Base-by-base conservation (phyloP, 2,888 invertebrate genomes). In the Leucozona laternaria region DNA sequence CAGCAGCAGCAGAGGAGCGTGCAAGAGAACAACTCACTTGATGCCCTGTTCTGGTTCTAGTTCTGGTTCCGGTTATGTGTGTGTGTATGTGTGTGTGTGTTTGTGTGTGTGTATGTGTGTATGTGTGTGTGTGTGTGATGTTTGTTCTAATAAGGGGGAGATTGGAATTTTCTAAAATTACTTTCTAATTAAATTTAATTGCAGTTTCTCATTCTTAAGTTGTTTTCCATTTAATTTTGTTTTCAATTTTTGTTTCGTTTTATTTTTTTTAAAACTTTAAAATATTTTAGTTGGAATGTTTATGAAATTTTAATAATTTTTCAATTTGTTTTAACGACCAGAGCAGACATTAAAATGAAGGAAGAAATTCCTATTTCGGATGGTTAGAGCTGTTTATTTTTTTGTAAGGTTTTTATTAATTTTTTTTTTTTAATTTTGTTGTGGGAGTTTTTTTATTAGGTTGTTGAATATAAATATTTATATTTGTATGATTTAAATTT, bases 101-200 rank as follows among this genome's bases (percentile, higher is more conserved):
- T 11, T 43, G 15, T 22, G 15, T 62, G 28, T 45, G n/a, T n/a
- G n/a, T n/a, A 10, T 43, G 2, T 58, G 25, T 17, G 17, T 37
- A n/a, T n/a, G n/a, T n/a, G 7, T 60, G 17, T 45, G 17, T 43
- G 15, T 22, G 15, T 62, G 28, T 45, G n/a, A 10, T 43, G 2
- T 58, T 15, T 17, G 17, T 37, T 20, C 40, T 40, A 68, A 71
- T 22, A 60, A 60, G 37, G 60, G 60, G 62, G 53, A 82, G 78
- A 73, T 76, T 78, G 72, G 60, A 85, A 60, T 84, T 86, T 86
- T 75, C 73, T 71, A 79, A 86, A 86, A 86, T 86, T 82, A 86
- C 82, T 81, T 86, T 86, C 86, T 82, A 86, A 86, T 86, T 86
- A 86, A 86, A 79, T 86, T 82, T 82, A 78, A 86, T 86, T 86